Evolutionary conservation across 2,113 vertebrate species (phyloP).

Genomic region (Cnemophilus loriae): DNA sequence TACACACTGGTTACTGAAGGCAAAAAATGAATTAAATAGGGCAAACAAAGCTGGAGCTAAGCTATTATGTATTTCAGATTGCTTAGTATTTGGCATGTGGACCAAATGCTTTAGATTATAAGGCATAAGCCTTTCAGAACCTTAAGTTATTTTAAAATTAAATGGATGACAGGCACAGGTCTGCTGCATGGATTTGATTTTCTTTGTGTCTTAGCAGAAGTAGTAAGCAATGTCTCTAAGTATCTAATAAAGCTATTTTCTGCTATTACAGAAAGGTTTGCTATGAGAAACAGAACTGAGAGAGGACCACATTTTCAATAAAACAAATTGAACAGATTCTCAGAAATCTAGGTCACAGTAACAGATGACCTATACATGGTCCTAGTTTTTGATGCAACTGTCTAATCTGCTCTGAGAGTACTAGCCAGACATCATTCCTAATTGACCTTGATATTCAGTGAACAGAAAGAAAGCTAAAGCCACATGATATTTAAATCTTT

Average conservation of each 20-base stretch:
- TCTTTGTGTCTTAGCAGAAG: conserved; percentile 32
- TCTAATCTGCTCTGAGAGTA: conserved; percentile 80
- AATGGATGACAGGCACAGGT: conserved; percentile 31
- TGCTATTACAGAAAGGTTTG: conserved; percentile 19
- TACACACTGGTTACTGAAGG: background rate
- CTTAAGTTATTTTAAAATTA: conserved; percentile 58
- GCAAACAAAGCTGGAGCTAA: conserved; percentile 57
- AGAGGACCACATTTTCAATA: conserved; percentile 33
- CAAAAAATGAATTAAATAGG: conserved; percentile 39
- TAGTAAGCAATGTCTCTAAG: conserved; percentile 31
- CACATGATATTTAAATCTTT: conserved; percentile 57
- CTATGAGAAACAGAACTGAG: conserved; percentile 24
- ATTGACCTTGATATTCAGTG: conserved; percentile 88
- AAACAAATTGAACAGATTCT: conserved; percentile 60
- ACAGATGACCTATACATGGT: conserved; percentile 60
- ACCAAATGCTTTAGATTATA: conserved; percentile 62
- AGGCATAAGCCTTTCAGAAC: conserved; percentile 55
- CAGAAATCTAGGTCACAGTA: conserved; percentile 67
- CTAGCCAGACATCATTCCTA: conserved; percentile 77
- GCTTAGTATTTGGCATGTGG: conserved; percentile 29
- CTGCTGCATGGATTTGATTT: conserved; percentile 41
- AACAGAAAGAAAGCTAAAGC: conserved; percentile 75
- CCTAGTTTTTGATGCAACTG: conserved; percentile 68
- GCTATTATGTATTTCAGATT: conserved; percentile 44
- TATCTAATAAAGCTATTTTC: conserved; percentile 54